phyloP scores from a whole-genome alignment of 2,113 vertebrate species.

The Nannospalax galili region DNA sequence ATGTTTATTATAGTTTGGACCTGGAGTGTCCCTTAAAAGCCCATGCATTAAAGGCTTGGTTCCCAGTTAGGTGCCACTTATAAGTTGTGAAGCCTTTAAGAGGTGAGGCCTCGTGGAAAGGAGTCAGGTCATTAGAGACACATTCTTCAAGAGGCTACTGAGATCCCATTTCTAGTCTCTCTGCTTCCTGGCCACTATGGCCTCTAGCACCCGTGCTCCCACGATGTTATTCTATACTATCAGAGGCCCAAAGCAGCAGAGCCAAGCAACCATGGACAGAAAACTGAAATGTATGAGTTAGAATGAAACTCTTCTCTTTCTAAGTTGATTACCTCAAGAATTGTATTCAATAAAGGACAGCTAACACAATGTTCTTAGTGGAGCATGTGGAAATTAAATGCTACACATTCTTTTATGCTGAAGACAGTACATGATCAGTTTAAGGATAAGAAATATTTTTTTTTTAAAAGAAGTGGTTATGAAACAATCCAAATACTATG shows the following conservation, averaged over 20 bases:
- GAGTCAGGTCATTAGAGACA: neutral
- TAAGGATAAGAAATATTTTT: slow-evolving; percentile 8
- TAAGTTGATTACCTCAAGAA: neutral
- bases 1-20: neutral
- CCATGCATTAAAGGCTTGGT: neutral
- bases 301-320: neutral
- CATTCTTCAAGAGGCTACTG: neutral
- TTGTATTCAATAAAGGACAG: neutral
- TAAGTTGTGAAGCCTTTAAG: neutral
- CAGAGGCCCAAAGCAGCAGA: neutral
- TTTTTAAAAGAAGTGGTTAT: neutral
- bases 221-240: neutral
- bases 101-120: neutral
- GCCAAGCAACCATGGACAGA: neutral
- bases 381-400: neutral
- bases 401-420: neutral
- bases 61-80: neutral
- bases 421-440: neutral
- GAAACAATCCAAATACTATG: neutral
- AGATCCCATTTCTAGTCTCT: neutral
- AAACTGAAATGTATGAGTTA: neutral
- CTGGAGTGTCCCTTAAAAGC: neutral
- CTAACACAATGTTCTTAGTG: neutral
- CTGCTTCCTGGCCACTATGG: neutral
- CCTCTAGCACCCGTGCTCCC: neutral